phyloP scores from a whole-genome alignment of 1,140 invertebrate species.

The Tetraneura akinire region DNA sequence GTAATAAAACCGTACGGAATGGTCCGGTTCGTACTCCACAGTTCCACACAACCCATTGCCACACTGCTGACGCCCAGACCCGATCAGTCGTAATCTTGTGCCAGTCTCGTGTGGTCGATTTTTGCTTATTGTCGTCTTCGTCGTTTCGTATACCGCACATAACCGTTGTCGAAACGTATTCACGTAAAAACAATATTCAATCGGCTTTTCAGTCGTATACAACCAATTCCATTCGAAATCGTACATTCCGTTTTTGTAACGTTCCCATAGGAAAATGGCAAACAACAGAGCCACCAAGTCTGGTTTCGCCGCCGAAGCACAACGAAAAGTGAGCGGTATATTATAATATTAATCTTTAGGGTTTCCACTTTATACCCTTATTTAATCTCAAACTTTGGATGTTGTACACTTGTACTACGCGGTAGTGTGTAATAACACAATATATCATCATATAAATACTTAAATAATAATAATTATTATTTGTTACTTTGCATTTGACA shows the following conservation, averaged over 20 bases:
- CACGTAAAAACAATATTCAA: background rate
- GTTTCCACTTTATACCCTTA: too few species aligned
- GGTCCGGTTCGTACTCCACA: slow-evolving; percentile 36
- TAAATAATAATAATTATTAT: too few species aligned
- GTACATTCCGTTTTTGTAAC: background rate
- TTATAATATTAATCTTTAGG: too few species aligned
- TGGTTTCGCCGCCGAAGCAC: slow-evolving; percentile 90
- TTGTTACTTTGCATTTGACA: too few species aligned
- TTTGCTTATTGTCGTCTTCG: background rate
- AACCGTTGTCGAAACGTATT: background rate
- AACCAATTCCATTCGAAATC: too few species aligned
- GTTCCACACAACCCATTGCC: slow-evolving; percentile 17
- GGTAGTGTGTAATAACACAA: too few species aligned
- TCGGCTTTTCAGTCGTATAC: background rate
- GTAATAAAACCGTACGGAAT: slow-evolving; percentile 18
- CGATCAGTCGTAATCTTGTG: slow-evolving; percentile 22
- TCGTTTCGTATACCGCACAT: background rate
- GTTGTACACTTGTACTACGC: too few species aligned
- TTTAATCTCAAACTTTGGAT: too few species aligned
- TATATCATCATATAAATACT: too few species aligned
- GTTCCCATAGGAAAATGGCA: slow-evolving; percentile 65
- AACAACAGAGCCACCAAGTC: slow-evolving; percentile 87
- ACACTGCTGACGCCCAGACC: background rate
- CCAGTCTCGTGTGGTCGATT: background rate
- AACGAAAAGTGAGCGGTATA: slow-evolving; percentile 75